These are phyloP conservation scores for Cataglyphis livida DNA, from an alignment of 2,888 invertebrate species.

Conservation along the genomic window DNA sequence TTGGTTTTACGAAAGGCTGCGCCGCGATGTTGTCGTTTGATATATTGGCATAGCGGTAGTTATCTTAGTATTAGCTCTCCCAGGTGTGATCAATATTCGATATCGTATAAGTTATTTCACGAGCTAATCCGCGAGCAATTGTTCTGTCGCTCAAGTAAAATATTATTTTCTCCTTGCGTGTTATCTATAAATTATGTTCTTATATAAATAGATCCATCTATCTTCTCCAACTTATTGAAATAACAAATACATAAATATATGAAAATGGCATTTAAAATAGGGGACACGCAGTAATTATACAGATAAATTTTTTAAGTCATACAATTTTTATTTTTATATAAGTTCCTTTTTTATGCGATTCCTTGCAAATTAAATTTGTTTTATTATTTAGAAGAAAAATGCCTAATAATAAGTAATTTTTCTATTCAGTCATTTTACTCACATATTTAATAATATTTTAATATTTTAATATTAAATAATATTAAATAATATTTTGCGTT, in stretches of 20 bases:
- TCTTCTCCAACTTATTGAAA: constrained; percentile 1
- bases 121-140: constrained; percentile 1
- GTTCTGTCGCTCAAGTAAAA: neutral
- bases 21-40: constrained; percentile 20
- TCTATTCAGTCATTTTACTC: neutral
- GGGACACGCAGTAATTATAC: neutral
- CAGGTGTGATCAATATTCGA: constrained; percentile 17
- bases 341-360: neutral
- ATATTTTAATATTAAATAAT: neutral
- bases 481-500: neutral
- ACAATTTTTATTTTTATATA: neutral
- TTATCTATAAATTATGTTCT: neutral
- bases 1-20: constrained; percentile 33
- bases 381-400: neutral
- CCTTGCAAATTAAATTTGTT: neutral
- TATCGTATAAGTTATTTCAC: constrained; percentile 23
- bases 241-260: neutral
- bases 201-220: neutral
- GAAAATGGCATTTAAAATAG: neutral
- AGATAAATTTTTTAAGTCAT: neutral
- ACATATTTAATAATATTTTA: neutral
- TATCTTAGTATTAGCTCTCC: constrained; percentile 26
- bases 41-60: constrained; percentile 3
- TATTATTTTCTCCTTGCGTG: neutral
- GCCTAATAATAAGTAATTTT: neutral